These are phyloP conservation scores for Himalopsyche tibetana DNA, from an alignment of 2,888 invertebrate species.

Conservation along the genomic window DNA sequence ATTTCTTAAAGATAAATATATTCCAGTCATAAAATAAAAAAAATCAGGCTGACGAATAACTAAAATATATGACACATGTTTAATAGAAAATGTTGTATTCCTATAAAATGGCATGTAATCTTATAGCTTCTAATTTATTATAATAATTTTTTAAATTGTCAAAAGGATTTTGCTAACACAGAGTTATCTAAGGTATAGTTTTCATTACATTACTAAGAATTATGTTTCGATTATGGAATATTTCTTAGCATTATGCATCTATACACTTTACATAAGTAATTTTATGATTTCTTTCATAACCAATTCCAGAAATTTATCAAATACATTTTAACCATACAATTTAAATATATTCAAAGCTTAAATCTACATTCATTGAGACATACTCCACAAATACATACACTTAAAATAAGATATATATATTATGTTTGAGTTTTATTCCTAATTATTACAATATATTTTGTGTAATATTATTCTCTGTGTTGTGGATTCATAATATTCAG, in stretches of 20 bases:
- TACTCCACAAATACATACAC: slow-evolving; percentile 57
- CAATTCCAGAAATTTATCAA: slow-evolving; percentile 62
- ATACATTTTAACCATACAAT: slow-evolving; percentile 50
- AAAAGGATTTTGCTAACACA: slow-evolving; percentile 53
- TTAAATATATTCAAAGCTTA: slow-evolving; percentile 47
- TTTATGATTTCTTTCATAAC: slow-evolving; percentile 50
- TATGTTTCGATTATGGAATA: slow-evolving; percentile 62
- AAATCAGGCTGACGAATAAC: slow-evolving; percentile 45
- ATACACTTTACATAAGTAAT: slow-evolving; percentile 60
- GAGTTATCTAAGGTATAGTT: slow-evolving; percentile 51
- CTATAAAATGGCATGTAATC: slow-evolving; percentile 54
- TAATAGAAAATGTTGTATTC: slow-evolving; percentile 49
- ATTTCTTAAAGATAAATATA: slow-evolving; percentile 52
- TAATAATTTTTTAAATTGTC: slow-evolving; percentile 54
- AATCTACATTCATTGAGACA: slow-evolving; percentile 46
- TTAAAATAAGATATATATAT: slow-evolving; percentile 43
- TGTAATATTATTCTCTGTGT: not conserved
- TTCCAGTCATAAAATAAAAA: slow-evolving; percentile 54
- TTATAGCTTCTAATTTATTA: slow-evolving; percentile 49
- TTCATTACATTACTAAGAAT: slow-evolving; percentile 52
- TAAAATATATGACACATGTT: slow-evolving; percentile 55
- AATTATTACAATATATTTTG: slow-evolving; percentile 1
- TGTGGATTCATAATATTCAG: slow-evolving; percentile 8
- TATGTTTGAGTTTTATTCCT: slow-evolving; percentile 16
- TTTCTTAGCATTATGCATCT: slow-evolving; percentile 56